Percentiles rank a stretch among this genome's conserved stretches.
These are phyloP conservation scores for Tarsius wallacei DNA, from an alignment of 2,797 vertebrate genomes.

Conservation along the genomic window DNA sequence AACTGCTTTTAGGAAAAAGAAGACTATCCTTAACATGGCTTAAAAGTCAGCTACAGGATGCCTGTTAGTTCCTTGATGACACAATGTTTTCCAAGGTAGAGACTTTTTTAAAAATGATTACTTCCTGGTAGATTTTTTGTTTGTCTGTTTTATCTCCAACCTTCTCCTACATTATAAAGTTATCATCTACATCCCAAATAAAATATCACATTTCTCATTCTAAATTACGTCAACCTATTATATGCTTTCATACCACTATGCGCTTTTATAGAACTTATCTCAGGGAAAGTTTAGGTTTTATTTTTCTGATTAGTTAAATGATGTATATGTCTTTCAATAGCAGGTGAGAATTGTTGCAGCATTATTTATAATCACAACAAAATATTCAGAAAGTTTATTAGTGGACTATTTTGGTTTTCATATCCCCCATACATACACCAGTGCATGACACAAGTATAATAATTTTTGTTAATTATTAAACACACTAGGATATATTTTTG, in stretches of 20 bases:
- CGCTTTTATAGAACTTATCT: background rate
- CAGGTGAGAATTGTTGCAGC: background rate
- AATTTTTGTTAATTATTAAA: background rate
- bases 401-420: background rate
- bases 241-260: background rate
- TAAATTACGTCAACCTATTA: background rate
- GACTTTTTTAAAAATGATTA: background rate
- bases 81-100: background rate
- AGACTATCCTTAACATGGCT: background rate
- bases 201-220: background rate
- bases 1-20: background rate
- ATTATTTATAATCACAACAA: background rate
- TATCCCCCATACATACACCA: background rate
- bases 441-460: background rate
- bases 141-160: background rate
- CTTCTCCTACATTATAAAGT: background rate
- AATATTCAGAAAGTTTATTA: background rate
- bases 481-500: background rate
- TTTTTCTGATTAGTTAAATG: background rate
- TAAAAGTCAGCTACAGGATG: background rate
- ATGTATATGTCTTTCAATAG: background rate
- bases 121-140: background rate
- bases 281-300: background rate
- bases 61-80: background rate
- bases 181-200: background rate